phyloP scores from a whole-genome alignment of 2,113 vertebrate genomes.

The Gambusia affinis region DNA sequence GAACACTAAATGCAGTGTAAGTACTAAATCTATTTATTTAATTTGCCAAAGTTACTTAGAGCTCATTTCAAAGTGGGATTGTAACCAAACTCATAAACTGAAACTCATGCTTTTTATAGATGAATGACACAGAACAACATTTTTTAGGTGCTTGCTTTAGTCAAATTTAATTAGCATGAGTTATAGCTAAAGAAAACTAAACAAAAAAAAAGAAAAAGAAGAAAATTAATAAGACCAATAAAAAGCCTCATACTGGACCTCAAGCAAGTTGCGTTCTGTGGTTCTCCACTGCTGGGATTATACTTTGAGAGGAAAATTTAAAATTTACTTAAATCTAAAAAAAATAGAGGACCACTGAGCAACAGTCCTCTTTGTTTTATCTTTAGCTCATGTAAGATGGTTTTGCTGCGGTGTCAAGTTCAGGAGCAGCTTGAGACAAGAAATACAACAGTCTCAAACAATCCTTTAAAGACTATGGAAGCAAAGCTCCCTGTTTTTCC shows the following conservation, averaged over 20 bases:
- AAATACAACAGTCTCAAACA: background rate
- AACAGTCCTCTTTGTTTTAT: too few relatives aligned
- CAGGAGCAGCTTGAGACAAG: too few relatives aligned
- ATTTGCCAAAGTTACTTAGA: background rate
- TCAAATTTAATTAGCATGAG: background rate
- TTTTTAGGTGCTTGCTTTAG: background rate
- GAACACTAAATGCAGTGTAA: slow-evolving; percentile 98
- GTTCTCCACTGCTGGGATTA: background rate
- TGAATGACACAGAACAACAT: too few relatives aligned
- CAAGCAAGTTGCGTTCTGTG: background rate
- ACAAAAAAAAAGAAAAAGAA: background rate
- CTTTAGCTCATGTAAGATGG: too few relatives aligned
- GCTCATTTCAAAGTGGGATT: background rate
- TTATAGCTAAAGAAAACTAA: background rate
- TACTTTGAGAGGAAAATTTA: background rate
- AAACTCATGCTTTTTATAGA: background rate
- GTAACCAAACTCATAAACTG: background rate
- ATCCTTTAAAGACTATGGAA: background rate
- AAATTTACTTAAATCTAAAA: background rate
- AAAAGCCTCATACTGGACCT: background rate
- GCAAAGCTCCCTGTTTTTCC: background rate
- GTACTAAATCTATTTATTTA: slow-evolving; percentile 33
- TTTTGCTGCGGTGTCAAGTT: too few relatives aligned
- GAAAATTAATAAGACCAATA: background rate
- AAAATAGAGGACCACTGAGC: background rate